phyloP scores from a whole-genome alignment of 2,113 vertebrate genomes.

The Cepphus grylle region DNA sequence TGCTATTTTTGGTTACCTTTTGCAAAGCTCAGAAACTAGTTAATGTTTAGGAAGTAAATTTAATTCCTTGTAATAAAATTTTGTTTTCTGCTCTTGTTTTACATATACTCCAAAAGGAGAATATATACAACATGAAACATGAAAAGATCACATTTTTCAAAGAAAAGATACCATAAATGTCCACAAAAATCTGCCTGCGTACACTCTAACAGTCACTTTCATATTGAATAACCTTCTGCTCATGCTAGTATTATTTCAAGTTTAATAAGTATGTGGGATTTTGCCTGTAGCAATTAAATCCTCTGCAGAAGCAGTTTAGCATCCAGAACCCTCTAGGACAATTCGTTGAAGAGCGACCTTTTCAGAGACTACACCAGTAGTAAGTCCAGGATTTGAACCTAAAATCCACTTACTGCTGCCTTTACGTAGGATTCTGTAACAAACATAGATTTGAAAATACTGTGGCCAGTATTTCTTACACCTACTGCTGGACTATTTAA shows the following conservation, averaged over 20 bases:
- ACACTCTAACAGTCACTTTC: neutral
- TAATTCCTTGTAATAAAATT: neutral
- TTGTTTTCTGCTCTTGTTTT: neutral
- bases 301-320: neutral
- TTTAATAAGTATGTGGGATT: neutral
- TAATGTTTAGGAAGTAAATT: neutral
- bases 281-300: neutral
- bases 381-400: fast-evolving
- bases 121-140: neutral
- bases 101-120: neutral
- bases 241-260: neutral
- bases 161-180: neutral
- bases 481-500: neutral
- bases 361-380: neutral
- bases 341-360: neutral
- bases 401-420: neutral
- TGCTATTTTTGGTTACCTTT: neutral
- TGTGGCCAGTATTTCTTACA: neutral
- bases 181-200: neutral
- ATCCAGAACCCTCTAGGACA: neutral
- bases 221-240: neutral
- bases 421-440: neutral
- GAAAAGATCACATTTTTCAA: neutral
- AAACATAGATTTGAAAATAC: neutral
- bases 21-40: neutral